A percentile compares a stretch with the other conserved stretches of the same genome.
phyloP scores from a whole-genome alignment of 2,113 vertebrate species.

The Girardinichthys multiradiatus region DNA sequence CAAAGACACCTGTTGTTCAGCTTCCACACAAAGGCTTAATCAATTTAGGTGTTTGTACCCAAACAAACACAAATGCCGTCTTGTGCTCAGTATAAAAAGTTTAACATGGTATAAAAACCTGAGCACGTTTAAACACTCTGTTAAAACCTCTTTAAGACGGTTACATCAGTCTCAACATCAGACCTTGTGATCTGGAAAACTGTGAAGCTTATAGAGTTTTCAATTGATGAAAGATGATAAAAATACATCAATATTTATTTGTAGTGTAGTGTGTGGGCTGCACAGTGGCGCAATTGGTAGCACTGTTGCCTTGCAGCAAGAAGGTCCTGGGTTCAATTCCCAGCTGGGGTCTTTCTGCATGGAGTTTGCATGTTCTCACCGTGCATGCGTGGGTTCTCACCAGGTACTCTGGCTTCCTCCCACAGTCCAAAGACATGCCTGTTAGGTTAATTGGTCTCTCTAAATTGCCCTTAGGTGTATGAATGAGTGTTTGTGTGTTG shows the following conservation, averaged over 20 bases:
- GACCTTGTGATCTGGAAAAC: neutral
- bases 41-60: constrained; percentile 76
- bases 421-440: no score
- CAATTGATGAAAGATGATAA: neutral
- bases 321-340: no score
- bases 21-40: constrained; percentile 71
- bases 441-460: no score
- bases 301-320: no score
- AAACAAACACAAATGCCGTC: constrained; percentile 67
- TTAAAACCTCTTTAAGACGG: constrained; percentile 26
- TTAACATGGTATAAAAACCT: constrained; percentile 25
- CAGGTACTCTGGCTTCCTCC: no score
- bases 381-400: no score
- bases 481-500: no score
- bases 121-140: constrained; percentile 12
- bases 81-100: constrained; percentile 49
- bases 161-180: constrained; percentile 33
- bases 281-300: no score
- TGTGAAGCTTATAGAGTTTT: constrained; percentile 26
- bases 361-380: no score
- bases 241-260: neutral
- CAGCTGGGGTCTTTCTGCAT: no score
- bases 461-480: no score
- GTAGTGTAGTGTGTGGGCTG: no score
- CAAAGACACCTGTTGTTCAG: constrained; percentile 86